phyloP scores from a whole-genome alignment of 2,113 vertebrate genomes.

The Andinoacara biseriatus region DNA sequence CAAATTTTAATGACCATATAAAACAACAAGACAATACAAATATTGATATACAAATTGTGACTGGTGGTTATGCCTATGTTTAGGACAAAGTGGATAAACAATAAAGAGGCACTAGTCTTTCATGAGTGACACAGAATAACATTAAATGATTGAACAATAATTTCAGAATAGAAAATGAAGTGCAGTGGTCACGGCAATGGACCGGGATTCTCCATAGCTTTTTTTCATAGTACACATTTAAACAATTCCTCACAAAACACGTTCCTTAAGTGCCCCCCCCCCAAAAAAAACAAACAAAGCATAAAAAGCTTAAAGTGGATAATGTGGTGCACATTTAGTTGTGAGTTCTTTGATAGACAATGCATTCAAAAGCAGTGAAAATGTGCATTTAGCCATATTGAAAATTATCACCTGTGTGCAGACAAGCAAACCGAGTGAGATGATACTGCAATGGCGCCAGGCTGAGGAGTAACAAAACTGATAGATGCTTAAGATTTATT shows the following conservation, averaged over 20 bases:
- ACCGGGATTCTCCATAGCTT: background rate
- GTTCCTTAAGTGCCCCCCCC: too few relatives aligned
- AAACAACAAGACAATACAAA: slow-evolving; percentile 12
- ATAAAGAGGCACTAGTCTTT: slow-evolving; percentile 14
- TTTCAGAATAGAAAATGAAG: slow-evolving; percentile 4
- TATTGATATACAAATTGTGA: slow-evolving; percentile 13
- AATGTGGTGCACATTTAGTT: background rate
- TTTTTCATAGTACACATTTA: background rate
- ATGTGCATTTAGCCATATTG: slow-evolving; percentile 43
- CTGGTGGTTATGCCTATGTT: slow-evolving; percentile 11
- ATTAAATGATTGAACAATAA: background rate
- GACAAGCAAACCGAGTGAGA: background rate
- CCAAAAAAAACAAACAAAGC: too few relatives aligned
- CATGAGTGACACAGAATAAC: slow-evolving; percentile 11
- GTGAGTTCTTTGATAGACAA: background rate
- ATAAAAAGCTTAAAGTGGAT: background rate
- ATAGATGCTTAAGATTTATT: background rate
- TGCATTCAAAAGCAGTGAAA: background rate
- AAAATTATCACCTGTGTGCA: background rate
- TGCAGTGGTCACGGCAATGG: slow-evolving; percentile 26
- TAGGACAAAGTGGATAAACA: slow-evolving; percentile 10
- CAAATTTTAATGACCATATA: slow-evolving; percentile 25
- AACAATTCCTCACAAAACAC: too few relatives aligned
- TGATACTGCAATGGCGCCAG: background rate
- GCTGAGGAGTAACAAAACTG: background rate